These are phyloP conservation scores for Trilocha varians DNA, from an alignment of 2,888 invertebrate genomes.

Conservation along the genomic window DNA sequence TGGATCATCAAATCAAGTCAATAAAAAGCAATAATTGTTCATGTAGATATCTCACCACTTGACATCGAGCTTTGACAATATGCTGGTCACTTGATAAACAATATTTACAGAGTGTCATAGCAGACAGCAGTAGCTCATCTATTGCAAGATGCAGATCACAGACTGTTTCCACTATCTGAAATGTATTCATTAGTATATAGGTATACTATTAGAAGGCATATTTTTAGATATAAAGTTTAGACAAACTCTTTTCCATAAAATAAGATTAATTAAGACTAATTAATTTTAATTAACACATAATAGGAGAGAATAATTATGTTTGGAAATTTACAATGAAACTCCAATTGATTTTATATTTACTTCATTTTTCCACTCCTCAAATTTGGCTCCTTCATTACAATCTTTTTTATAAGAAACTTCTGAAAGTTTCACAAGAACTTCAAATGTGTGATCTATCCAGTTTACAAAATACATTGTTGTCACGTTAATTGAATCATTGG, in stretches of 20 bases:
- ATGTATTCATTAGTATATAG: conserved; percentile 10
- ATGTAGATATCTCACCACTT: conserved; percentile 49
- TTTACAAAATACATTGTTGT: conserved; percentile 61
- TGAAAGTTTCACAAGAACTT: conserved; percentile 44
- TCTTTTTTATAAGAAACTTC: conserved; percentile 41
- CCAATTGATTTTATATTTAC: conserved; percentile 23
- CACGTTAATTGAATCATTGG: conserved; percentile 31
- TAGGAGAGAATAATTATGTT: too few relatives aligned
- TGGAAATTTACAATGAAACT: not conserved
- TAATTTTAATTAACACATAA: not conserved
- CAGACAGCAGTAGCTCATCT: conserved; percentile 55
- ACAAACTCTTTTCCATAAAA: too few relatives aligned
- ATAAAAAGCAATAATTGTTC: not conserved
- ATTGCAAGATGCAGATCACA: conserved; percentile 46
- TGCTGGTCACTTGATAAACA: conserved; percentile 51
- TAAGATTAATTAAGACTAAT: not conserved
- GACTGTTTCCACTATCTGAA: conserved; percentile 49
- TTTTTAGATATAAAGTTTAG: too few relatives aligned
- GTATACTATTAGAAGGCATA: not conserved
- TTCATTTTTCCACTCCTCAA: conserved; percentile 40
- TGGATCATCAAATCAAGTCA: too few relatives aligned
- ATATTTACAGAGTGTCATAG: conserved; percentile 58
- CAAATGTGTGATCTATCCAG: conserved; percentile 66
- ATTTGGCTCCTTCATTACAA: conserved; percentile 29
- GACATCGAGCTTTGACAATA: conserved; percentile 67